Base-by-base conservation (phyloP, 2,888 invertebrate species). In the Caradrina clavipalpis region DNA sequence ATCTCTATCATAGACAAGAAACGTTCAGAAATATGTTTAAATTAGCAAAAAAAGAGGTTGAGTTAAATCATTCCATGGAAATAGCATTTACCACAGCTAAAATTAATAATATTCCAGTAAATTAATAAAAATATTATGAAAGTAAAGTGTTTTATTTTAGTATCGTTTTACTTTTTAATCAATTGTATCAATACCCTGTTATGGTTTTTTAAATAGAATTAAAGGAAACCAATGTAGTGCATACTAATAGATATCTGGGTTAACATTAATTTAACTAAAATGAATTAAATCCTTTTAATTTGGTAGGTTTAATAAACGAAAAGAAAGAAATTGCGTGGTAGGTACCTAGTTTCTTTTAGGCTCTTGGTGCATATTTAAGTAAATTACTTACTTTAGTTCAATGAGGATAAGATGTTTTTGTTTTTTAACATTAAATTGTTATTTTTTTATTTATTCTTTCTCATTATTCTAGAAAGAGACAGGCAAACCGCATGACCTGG, bases 1-100 rank as follows among this genome's bases (percentile, higher is more conserved):
- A 45, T 77, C 62, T 66, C 50, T 76, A 74, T 84, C 92, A 92
- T 89, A 91, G 92, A 92, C 90, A 91, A 89, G 65, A 68, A 64
- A 71, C 88, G 87, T 88, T 87, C 85, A 67, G 86, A 87, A 84
- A 86, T 78, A 39, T 55, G 42, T 22, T 57, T 49, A 42, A 45
- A 47, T 39, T 13, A 22, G 19, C 42, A 26, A 21, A 4, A 17
- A 54, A 1, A 19, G 26, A 21, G 7, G 26, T 45, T 0, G 45
- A 1, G 17, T 45, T 45, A 5, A 17, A 17, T 45, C 11, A 45
- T 45, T 45, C 45, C 17, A 45, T 45, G 45, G 45, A 45, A 45
- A 45, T 45, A 45, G 17, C 17, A 45, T 45, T 15, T 45, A 17
- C 17, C 11, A 45, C 45, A 45, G 17, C 45, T 39, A 13, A 11